Conservation (phyloP, 2,113 vertebrate species). For the Aptenodytes forsteri region DNA sequence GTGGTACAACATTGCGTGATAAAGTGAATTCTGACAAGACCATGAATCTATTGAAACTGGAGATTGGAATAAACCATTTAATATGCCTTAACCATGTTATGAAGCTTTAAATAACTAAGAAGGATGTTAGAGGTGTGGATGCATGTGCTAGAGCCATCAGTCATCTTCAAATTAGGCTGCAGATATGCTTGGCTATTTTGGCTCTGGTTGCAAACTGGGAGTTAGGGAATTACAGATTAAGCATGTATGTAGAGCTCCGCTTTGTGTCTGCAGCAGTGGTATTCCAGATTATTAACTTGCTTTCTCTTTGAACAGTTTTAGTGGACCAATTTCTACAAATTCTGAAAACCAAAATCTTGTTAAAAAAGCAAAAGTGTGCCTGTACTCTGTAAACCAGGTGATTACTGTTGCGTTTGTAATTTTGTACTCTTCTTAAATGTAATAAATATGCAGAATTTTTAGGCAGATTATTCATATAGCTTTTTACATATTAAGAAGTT, state of each 20-base stretch:
- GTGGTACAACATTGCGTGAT: neutral
- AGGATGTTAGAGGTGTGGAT: neutral
- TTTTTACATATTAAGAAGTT: neutral
- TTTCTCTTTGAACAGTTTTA: neutral
- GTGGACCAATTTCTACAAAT: neutral
- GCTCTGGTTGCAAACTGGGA: neutral
- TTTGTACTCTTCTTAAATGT: neutral
- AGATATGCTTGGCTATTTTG: neutral
- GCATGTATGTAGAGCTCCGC: neutral
- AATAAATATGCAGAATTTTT: neutral
- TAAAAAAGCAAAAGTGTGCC: neutral
- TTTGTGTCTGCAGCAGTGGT: neutral
- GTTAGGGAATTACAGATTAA: neutral
- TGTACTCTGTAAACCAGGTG: neutral
- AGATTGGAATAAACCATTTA: neutral
- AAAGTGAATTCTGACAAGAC: neutral
- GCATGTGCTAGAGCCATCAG: neutral
- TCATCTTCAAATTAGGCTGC: neutral
- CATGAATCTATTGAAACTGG: neutral
- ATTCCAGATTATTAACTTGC: neutral
- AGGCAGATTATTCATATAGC: neutral
- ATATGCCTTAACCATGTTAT: neutral
- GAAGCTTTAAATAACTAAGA: neutral
- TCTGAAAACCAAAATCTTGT: neutral
- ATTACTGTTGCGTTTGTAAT: neutral